Evolutionary conservation across 2,797 vertebrate species (phyloP), one percentile per base, ranked within the genome.

Genomic region (Babyrousa celebensis): DNA sequence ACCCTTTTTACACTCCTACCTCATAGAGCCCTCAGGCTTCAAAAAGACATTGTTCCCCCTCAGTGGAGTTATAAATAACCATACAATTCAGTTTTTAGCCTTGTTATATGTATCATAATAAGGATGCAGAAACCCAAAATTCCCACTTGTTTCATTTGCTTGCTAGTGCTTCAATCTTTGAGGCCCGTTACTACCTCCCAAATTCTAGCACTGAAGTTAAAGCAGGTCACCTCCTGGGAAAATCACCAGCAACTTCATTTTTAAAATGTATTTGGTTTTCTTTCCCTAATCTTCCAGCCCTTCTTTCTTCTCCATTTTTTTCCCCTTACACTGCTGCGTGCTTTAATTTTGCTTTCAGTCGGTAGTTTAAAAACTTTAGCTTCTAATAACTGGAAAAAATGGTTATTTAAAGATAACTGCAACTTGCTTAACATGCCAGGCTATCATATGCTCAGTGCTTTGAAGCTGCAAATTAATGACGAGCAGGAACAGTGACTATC

Each of bases 401-500:
- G 99, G 99, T 99, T 98, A 99, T 99, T 99, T 99, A 99, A 99
- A 99, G 99, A 99, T 99, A 99, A 99, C 99, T 99, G 99, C 98
- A 99, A 99, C 99, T 99, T 99, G 99, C 99, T 99, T 99, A 99
- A 99, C 99, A 99, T 99, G 99, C 99, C 99, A 98, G 98, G 97
- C 98, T 99, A 99, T 99, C 99, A 99, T 99, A 99, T 99, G 99
- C 99, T 98, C 85, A 29, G 98, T 97, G 99, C 99, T 99, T 99
- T 99, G 99, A 99, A 99, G 99, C 99, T 99, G 99, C 99, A 99
- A 99, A 99, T 99, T 99, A 99, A 99, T 99, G 99, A 99, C 98
- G 99, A 99, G 99, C 98, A 99, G 99, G 99, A 99, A 99, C 99
- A 99, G 99, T 99, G 98, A 99, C 99, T 99, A 99, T 99, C 99